Evolutionary conservation across 2,888 invertebrate genomes (phyloP).

Genomic region (Drosophila testacea): DNA sequence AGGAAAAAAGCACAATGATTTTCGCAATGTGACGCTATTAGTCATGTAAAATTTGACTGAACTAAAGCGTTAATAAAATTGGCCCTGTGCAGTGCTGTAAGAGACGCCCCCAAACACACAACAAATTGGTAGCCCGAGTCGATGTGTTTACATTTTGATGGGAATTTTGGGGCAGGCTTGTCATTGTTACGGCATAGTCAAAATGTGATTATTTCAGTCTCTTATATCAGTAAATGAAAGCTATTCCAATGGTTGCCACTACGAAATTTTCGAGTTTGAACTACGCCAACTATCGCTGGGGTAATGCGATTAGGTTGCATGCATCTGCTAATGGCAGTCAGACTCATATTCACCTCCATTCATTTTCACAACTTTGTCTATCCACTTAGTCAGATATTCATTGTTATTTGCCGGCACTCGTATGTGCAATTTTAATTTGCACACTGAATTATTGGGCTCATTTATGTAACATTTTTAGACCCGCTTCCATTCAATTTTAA

Average conservation of each 20-base stretch:
- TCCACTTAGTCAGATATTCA: slow-evolving; percentile 24
- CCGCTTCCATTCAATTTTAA: slow-evolving; percentile 61
- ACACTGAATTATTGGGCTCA: slow-evolving; percentile 68
- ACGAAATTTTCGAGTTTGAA: slow-evolving; percentile 25
- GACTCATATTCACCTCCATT: not conserved
- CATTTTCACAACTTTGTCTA: not conserved
- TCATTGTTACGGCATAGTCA: slow-evolving; percentile 20
- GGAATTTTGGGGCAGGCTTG: slow-evolving; percentile 17
- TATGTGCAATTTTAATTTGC: slow-evolving; percentile 70
- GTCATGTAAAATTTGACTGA: slow-evolving; percentile 74
- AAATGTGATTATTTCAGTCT: slow-evolving; percentile 61
- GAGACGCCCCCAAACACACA: not conserved
- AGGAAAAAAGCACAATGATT: slow-evolving; percentile 35
- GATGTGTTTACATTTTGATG: slow-evolving; percentile 18
- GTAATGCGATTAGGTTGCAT: slow-evolving; percentile 71
- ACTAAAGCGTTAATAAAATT: slow-evolving; percentile 71
- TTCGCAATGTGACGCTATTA: slow-evolving; percentile 64
- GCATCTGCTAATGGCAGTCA: slow-evolving; percentile 26
- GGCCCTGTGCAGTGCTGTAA: slow-evolving; percentile 18
- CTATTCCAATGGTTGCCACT: slow-evolving; percentile 24
- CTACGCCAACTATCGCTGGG: slow-evolving; percentile 64
- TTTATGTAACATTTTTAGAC: slow-evolving; percentile 66
- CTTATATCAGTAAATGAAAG: slow-evolving; percentile 44
- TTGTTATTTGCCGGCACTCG: slow-evolving; percentile 37
- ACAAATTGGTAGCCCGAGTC: slow-evolving; percentile 11